A percentile compares a stretch with the other conserved stretches of the same genome.
Evolutionary conservation across 2,888 invertebrate species (phyloP).

Genomic region (Torymus aiolomorphi): DNA sequence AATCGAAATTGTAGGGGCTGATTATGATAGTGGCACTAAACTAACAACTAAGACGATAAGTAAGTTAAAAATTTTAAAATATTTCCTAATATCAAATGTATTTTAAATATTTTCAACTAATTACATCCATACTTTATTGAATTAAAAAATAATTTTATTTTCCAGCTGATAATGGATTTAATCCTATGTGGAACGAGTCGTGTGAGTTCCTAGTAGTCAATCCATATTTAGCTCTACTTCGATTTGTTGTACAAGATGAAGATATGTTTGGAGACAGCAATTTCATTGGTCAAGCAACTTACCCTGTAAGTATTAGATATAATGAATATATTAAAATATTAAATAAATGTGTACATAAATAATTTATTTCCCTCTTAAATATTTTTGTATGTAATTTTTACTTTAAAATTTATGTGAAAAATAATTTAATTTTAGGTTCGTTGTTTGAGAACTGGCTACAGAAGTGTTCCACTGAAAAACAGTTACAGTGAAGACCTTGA

Average conservation of each 20-base stretch:
- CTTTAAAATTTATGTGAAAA: neutral
- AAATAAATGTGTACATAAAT: neutral
- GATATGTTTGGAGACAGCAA: constrained; percentile 98
- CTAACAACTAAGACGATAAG: constrained; percentile 90
- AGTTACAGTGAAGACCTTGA: constrained; percentile 95
- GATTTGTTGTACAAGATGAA: constrained; percentile 95
- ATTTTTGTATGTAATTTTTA: neutral
- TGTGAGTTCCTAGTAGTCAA: constrained; percentile 89
- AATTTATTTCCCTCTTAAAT: neutral
- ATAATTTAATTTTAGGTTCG: constrained; percentile 77
- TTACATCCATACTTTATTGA: neutral
- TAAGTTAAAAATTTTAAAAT: constrained; percentile 75
- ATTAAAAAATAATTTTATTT: constrained; percentile 31
- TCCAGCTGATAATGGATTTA: constrained; percentile 93
- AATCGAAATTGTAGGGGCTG: constrained; percentile 92
- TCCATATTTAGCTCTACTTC: constrained; percentile 88
- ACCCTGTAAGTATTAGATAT: constrained; percentile 81
- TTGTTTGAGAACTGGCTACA: constrained; percentile 89
- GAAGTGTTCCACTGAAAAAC: constrained; percentile 94
- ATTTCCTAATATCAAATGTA: constrained; percentile 5
- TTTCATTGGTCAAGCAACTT: constrained; percentile 97
- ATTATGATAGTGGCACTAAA: constrained; percentile 89
- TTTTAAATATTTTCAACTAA: too few species aligned
- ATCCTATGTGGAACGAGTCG: constrained; percentile 92
- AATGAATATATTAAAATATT: constrained; percentile 51